A percentile compares a stretch with the other conserved stretches of the same genome.
phyloP scores from a whole-genome alignment of 2,888 invertebrate genomes.

The Galerucella nymphaeae region DNA sequence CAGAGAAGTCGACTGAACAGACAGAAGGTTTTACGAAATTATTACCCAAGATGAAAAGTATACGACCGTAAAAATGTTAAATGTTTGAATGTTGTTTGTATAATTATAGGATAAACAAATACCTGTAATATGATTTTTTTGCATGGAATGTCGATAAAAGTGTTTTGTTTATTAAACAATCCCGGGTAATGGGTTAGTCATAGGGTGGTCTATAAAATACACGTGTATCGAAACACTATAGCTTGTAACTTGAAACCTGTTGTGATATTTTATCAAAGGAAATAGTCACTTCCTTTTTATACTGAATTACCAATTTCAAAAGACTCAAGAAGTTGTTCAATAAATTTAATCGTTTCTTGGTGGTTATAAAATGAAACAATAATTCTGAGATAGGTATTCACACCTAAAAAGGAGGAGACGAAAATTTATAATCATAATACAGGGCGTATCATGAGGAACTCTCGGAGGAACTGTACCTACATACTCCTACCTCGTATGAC shows the following conservation, averaged over 20 bases:
- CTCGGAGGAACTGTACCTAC: no score
- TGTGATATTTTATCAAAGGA: background rate
- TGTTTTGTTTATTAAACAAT: background rate
- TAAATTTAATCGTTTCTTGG: background rate
- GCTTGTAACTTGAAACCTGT: background rate
- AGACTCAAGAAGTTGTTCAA: background rate
- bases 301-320: background rate
- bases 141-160: background rate
- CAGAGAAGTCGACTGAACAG: no score
- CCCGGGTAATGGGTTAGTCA: background rate
- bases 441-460: no score
- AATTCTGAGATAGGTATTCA: no score
- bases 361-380: no score
- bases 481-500: no score
- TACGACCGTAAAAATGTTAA: no score
- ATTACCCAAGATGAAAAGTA: background rate
- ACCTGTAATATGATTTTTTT: background rate
- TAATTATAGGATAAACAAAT: background rate
- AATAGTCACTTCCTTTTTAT: conserved; percentile 7
- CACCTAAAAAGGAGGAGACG: no score
- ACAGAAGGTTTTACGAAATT: no score
- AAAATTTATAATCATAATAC: no score
- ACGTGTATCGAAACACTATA: conserved; percentile 6
- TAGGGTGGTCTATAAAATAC: conserved; percentile 8
- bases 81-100: background rate